These are phyloP conservation scores for Xanthorhoe designata DNA, from an alignment of 2,888 invertebrate species.

Conservation along the genomic window DNA sequence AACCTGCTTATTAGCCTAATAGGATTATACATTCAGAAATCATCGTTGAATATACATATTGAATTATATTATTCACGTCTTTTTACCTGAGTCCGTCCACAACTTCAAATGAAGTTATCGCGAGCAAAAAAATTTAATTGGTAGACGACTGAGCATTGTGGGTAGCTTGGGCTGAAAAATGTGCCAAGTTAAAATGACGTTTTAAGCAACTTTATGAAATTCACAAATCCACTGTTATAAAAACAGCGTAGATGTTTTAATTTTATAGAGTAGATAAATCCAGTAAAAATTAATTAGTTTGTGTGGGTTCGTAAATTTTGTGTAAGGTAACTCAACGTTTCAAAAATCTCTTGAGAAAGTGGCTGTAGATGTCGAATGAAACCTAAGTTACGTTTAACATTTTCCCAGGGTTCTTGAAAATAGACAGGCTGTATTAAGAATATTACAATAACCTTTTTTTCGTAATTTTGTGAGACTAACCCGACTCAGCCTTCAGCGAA, in stretches of 20 bases:
- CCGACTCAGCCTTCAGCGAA: too few relatives aligned
- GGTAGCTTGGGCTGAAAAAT: conserved; percentile 47
- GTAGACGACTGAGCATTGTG: conserved; percentile 36
- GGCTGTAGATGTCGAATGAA: too few relatives aligned
- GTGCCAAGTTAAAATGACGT: conserved; percentile 54
- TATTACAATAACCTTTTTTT: too few relatives aligned
- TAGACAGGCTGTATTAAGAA: too few relatives aligned
- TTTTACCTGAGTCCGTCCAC: conserved; percentile 8
- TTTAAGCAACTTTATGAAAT: conserved; percentile 34
- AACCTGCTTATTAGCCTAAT: too few relatives aligned
- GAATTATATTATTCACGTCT: not conserved
- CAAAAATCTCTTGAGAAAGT: too few relatives aligned
- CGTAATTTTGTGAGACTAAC: too few relatives aligned
- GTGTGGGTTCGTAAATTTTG: too few relatives aligned
- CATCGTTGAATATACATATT: not conserved
- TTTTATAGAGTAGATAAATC: not conserved
- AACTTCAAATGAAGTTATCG: conserved; percentile 55
- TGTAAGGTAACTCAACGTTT: too few relatives aligned
- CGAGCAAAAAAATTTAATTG: conserved; percentile 63
- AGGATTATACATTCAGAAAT: not conserved
- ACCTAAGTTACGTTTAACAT: too few relatives aligned
- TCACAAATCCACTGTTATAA: not conserved
- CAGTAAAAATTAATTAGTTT: too few relatives aligned
- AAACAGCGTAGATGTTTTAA: not conserved
- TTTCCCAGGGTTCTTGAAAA: too few relatives aligned